Percentiles rank a stretch among this genome's conserved stretches.
These are phyloP conservation scores for Cromileptes altivelis DNA, from an alignment of 2,113 vertebrate genomes.

Conservation along the genomic window DNA sequence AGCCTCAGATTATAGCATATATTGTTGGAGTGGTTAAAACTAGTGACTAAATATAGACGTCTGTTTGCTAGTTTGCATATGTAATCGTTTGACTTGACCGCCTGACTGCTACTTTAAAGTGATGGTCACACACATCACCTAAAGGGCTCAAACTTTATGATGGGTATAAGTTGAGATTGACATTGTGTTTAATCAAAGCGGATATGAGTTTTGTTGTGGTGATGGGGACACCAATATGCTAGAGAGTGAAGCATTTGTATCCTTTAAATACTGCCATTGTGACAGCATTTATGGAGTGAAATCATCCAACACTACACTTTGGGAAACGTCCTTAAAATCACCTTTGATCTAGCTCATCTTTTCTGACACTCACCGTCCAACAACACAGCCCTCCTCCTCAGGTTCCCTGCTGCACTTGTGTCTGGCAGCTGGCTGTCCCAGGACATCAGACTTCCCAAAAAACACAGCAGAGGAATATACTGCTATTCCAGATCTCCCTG, in stretches of 20 bases:
- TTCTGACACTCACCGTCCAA: slow-evolving; percentile 75
- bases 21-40: background rate
- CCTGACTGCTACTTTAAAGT: background rate
- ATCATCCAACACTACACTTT: background rate
- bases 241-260: background rate
- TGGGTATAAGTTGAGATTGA: background rate
- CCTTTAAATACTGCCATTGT: background rate
- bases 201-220: background rate
- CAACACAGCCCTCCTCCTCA: slow-evolving; percentile 70
- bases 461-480: slow-evolving; percentile 82
- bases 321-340: background rate
- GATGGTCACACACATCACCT: background rate
- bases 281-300: background rate
- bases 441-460: slow-evolving; percentile 67
- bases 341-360: background rate
- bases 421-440: slow-evolving; percentile 15
- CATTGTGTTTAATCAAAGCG: background rate
- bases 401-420: slow-evolving; percentile 40
- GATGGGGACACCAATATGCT: background rate
- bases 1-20: background rate
- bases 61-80: background rate
- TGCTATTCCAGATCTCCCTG: slow-evolving; percentile 75
- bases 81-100: background rate
- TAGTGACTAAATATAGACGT: background rate
- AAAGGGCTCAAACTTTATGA: background rate